A percentile compares a stretch with the other conserved stretches of the same genome.
Conservation (phyloP, 1,140 invertebrate species). For the Drosophila tropicalis region DNA sequence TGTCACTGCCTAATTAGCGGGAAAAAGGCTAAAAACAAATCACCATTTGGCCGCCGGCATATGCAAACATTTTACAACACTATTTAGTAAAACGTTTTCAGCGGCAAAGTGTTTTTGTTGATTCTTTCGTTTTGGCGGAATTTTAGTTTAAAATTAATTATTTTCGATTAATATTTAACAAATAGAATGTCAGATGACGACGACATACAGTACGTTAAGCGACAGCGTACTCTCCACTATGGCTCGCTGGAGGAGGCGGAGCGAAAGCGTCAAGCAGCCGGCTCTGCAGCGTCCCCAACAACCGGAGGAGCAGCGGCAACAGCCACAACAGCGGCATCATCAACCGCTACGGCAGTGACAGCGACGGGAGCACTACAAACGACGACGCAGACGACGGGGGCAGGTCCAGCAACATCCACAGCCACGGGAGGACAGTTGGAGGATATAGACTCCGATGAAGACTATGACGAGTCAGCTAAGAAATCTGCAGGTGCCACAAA, state of each 20-base stretch:
- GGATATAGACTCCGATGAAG: constrained; percentile 83
- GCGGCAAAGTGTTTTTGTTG: constrained; percentile 63
- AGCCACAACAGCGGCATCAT: background rate
- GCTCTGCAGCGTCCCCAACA: constrained; percentile 64
- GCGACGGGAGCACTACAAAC: background rate
- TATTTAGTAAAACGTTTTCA: constrained; percentile 63
- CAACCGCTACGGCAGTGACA: constrained; percentile 49
- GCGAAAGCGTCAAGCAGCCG: constrained; percentile 85
- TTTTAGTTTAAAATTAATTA: constrained; percentile 79
- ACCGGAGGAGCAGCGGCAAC: constrained; percentile 41
- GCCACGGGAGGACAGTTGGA: constrained; percentile 62
- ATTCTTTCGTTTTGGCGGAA: constrained; percentile 73
- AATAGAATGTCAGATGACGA: constrained; percentile 94
- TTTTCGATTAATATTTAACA: constrained; percentile 29
- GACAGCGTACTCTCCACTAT: constrained; percentile 92
- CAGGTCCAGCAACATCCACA: constrained; percentile 8
- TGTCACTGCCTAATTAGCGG: background rate
- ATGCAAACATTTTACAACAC: constrained; percentile 6
- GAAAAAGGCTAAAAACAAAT: background rate
- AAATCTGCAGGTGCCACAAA: constrained; percentile 63
- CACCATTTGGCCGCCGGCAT: background rate
- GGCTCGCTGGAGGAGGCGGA: constrained; percentile 94
- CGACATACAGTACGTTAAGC: constrained; percentile 89
- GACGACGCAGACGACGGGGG: constrained; percentile 30
- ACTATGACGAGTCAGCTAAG: constrained; percentile 83